These are phyloP conservation scores for Ridgeia piscesae DNA, from an alignment of 1,140 invertebrate species.

Conservation along the genomic window DNA sequence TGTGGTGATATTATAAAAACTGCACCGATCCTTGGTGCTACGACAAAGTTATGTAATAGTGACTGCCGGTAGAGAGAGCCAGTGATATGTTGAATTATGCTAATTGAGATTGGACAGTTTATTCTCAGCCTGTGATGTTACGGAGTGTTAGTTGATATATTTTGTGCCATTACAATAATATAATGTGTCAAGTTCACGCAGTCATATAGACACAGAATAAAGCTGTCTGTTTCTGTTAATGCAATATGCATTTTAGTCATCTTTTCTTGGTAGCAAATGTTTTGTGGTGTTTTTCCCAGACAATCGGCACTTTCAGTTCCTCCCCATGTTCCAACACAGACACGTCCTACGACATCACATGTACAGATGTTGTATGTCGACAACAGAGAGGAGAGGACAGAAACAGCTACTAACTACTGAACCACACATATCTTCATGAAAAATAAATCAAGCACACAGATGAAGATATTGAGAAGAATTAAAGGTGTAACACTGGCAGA, in stretches of 20 bases:
- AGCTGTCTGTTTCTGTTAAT: not conserved
- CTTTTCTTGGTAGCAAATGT: not conserved
- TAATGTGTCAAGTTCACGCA: not conserved
- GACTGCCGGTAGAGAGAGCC: not conserved
- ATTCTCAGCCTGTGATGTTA: not conserved
- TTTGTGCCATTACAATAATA: not conserved
- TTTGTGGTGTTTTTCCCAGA: too few relatives aligned
- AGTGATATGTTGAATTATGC: not conserved
- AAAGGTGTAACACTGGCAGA: too few relatives aligned
- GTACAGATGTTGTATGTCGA: too few relatives aligned
- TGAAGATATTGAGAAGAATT: too few relatives aligned
- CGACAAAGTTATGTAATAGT: not conserved
- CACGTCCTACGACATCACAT: too few relatives aligned
- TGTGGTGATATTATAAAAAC: not conserved
- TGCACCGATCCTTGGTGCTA: not conserved
- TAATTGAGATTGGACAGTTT: not conserved
- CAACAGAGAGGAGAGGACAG: too few relatives aligned
- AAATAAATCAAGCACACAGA: too few relatives aligned
- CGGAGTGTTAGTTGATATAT: not conserved
- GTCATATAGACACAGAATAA: not conserved
- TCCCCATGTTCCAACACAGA: too few relatives aligned
- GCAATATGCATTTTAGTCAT: not conserved
- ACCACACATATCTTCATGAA: too few relatives aligned
- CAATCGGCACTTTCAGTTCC: too few relatives aligned
- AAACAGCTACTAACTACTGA: too few relatives aligned